Evolutionary conservation across 2,113 vertebrate species (phyloP).

Genomic region (Ginglymostoma cirratum): DNA sequence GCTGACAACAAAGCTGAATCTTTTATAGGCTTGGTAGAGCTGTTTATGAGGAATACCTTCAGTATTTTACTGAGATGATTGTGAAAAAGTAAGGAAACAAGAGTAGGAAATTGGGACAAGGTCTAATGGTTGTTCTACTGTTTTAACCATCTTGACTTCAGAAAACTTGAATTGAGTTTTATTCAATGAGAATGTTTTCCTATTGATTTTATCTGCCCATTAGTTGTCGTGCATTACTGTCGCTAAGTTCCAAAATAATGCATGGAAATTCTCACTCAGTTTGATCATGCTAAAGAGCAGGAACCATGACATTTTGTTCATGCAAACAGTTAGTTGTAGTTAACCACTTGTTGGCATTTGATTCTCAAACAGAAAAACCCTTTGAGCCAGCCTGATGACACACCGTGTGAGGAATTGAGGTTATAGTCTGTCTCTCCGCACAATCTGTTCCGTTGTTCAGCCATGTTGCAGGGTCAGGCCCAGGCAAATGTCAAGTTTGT

Average conservation of each 20-base stretch:
- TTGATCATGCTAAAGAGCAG: neutral
- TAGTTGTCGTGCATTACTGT: neutral
- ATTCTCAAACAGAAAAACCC: neutral
- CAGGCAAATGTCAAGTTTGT: neutral
- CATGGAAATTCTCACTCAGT: neutral
- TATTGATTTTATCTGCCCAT: neutral
- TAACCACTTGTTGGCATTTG: neutral
- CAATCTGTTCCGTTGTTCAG: neutral
- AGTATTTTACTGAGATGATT: neutral
- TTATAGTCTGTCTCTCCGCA: neutral
- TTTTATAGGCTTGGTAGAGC: neutral
- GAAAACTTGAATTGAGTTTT: neutral
- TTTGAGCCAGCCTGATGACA: neutral
- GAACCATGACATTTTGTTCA: neutral
- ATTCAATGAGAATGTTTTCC: neutral
- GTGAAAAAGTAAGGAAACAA: neutral
- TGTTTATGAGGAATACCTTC: neutral
- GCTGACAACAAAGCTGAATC: neutral
- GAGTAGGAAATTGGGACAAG: neutral
- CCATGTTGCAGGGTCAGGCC: neutral
- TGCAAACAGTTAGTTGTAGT: neutral
- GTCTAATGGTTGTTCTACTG: neutral
- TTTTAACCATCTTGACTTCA: neutral
- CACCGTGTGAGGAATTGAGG: neutral
- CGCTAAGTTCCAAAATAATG: neutral